Percentiles rank a stretch among this genome's conserved stretches.
phyloP scores from a whole-genome alignment of 2,797 vertebrate species.

The Gastrophryne carolinensis region DNA sequence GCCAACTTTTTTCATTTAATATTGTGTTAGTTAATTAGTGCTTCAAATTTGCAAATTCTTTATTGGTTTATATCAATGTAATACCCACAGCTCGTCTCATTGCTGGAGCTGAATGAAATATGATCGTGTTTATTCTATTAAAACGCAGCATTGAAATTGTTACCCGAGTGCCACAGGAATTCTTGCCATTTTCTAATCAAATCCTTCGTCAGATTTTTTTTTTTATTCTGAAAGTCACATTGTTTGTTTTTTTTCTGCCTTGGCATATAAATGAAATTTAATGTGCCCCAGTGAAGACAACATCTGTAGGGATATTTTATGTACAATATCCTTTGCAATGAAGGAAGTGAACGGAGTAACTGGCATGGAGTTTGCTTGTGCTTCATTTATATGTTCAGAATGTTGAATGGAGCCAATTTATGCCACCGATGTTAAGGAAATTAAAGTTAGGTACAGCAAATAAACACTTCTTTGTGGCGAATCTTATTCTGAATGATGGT shows the following conservation, averaged over 20 bases:
- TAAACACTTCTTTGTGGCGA: slow-evolving; percentile 62
- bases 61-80: slow-evolving; percentile 84
- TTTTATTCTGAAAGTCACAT: slow-evolving; percentile 80
- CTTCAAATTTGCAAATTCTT: slow-evolving; percentile 84
- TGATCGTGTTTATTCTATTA: slow-evolving; percentile 86
- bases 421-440: slow-evolving; percentile 68
- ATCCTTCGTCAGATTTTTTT: slow-evolving; percentile 78
- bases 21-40: slow-evolving; percentile 85
- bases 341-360: slow-evolving; percentile 65
- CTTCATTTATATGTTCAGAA: slow-evolving; percentile 66
- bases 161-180: slow-evolving; percentile 85
- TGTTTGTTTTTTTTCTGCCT: slow-evolving; percentile 78
- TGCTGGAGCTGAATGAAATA: slow-evolving; percentile 86
- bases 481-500: slow-evolving; percentile 58
- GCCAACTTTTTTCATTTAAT: slow-evolving; percentile 85
- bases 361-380: slow-evolving; percentile 69
- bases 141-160: slow-evolving; percentile 80
- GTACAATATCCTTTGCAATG: slow-evolving; percentile 77
- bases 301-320: slow-evolving; percentile 79
- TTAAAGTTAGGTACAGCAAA: slow-evolving; percentile 66
- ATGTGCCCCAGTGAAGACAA: slow-evolving; percentile 75
- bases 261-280: slow-evolving; percentile 81
- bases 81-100: slow-evolving; percentile 85
- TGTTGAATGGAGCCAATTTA: slow-evolving; percentile 69
- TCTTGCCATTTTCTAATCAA: slow-evolving; percentile 83